Percentiles rank a stretch among this genome's conserved stretches.
Conservation (phyloP, 2,113 vertebrate species). For the Pontoporia blainvillei region DNA sequence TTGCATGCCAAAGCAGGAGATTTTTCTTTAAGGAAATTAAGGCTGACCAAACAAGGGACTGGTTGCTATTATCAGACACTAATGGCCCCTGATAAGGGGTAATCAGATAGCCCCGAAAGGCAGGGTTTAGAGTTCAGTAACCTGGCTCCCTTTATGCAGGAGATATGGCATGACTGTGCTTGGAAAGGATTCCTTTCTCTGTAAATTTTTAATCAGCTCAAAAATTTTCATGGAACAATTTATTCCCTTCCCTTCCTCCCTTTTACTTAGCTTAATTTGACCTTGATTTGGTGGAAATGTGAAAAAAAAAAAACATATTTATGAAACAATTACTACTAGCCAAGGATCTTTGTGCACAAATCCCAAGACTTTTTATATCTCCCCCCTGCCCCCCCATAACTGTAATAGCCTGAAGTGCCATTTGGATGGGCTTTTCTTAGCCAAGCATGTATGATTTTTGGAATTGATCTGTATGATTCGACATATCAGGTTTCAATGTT, state of each 20-base stretch:
- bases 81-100: slow-evolving; percentile 44
- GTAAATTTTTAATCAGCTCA: slow-evolving; percentile 59
- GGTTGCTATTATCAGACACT: slow-evolving; percentile 47
- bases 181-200: slow-evolving; percentile 21
- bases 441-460: not conserved
- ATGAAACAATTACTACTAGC: not conserved
- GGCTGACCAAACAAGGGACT: not conserved
- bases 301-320: not conserved
- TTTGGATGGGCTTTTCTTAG: not conserved
- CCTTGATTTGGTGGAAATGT: slow-evolving; percentile 29
- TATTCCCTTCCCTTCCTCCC: not conserved
- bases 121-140: slow-evolving; percentile 6
- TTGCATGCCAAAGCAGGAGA: not conserved
- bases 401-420: not conserved
- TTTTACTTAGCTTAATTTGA: slow-evolving; percentile 35
- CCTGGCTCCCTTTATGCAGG: not conserved
- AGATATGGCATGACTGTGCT: not conserved
- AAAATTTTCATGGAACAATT: slow-evolving; percentile 32
- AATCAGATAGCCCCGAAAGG: slow-evolving; percentile 37
- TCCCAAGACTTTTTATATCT: not conserved
- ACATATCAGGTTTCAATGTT: not conserved
- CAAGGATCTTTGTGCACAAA: not conserved
- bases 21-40: slow-evolving; percentile 49
- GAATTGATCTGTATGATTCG: not conserved
- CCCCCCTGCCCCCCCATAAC: not conserved